Evolutionary conservation across 1,140 invertebrate species (phyloP), one percentile per base, ranked within the genome.

Genomic region (Fopius arisanus): DNA sequence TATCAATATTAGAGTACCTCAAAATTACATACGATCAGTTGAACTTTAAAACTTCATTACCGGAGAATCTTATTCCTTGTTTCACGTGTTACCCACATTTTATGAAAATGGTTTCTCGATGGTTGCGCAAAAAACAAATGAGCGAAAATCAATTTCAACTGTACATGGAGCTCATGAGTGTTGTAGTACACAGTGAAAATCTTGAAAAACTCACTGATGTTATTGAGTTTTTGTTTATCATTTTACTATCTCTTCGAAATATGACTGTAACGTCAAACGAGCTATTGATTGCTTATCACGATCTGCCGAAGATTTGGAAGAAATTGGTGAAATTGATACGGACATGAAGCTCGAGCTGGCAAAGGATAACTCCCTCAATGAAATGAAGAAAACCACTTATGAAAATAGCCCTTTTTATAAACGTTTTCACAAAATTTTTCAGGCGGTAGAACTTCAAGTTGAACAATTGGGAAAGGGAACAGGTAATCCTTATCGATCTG

Each of bases 51-150:
- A 40, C 23, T 37, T 3, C 29, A 23, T 28, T 73, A 0, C 6
- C 63, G 0, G 1, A 68, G 12, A n/a, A 28, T 9, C 26, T 73
- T 3, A 40, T 59, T 7, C 63, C 41, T 0, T 14, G 48, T 23
- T 67, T 54, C 5, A 28, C 40, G 26, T 74, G 73, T 28, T 70
- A 70, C 43, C 28, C 51, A 1, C 73, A 74, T 23, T 67, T 74
- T 10, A 69, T 70, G 67, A 69, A 70, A 65, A 75, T n/a, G 62
- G 43, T 75, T 65, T 70, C 73, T 7, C 29, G 73, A 29, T 65
- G 29, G 41, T 19, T 54, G 10, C n/a, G 51, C 1, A 40, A 69
- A 33, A 70, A 70, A 26, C 48, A 70, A 6, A 33, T 75, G 7
- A 54, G 51, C 6, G 19, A 54, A 21, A 1, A 12, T 2, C 1